Base-by-base conservation (phyloP, 2,888 invertebrate genomes). In the Mechanitis mazaeus region DNA sequence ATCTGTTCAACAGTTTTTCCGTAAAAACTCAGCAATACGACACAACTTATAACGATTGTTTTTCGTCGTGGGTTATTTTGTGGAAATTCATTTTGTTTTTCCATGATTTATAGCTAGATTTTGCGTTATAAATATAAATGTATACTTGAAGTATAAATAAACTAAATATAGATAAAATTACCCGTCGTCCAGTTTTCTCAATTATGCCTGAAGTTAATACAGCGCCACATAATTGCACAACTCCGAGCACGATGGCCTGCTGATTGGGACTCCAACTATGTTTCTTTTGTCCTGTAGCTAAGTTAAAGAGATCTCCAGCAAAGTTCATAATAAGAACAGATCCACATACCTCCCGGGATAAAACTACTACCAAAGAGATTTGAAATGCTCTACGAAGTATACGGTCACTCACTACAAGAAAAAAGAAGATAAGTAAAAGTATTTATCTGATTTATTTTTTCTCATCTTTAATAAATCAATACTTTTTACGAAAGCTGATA, bases 401-500 rank as follows among this genome's bases (percentile, higher is more conserved):
- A n/a, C 57, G 68, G 60, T 66, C 85, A 75, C 84, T 85, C 80
- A 81, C 80, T 3, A 85, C 84, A 12, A 85, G 72, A 83, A 84
- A 67, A 0, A 66, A 1, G 42, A 2, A 57, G 35, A 5, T 35
- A 20, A 20, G 1, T 1, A 20, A 20, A 1, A 20, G 20, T 20
- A 20, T 20, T 20, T 20, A 20, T 20, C 20, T 20, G 20, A 20
- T 20, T 20, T 20, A 20, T 20, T 20, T 20, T 20, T 20, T 20
- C 20, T 20, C 1, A 20, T 20, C n/a, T n/a, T n/a, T n/a, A n/a
- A n/a, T n/a, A n/a, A n/a, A n/a, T 20, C 20, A 20, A 20, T 20
- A 20, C 20, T 20, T 20, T 20, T 20, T 20, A 20, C 20, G 20
- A 28, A 50, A 42, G 7, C 42, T 9, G 3, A 28, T 4, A 20